phyloP scores from a whole-genome alignment of 2,888 invertebrate genomes.

The Neoaliturus tenellus region DNA sequence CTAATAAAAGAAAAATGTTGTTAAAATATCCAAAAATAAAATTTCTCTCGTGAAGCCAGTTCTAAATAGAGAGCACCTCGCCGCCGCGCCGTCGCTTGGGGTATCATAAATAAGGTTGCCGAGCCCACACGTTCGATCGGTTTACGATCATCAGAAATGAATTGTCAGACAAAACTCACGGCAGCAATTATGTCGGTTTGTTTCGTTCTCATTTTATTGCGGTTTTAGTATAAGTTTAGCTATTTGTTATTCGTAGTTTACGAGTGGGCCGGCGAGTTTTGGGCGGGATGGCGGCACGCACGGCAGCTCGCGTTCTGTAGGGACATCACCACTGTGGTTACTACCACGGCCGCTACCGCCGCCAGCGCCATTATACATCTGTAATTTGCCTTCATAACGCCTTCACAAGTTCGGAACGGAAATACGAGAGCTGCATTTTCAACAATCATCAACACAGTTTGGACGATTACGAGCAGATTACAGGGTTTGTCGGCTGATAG shows the following conservation, averaged over 20 bases:
- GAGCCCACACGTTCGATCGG: constrained; percentile 21
- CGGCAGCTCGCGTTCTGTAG: constrained; percentile 42
- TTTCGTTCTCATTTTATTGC: constrained; percentile 50
- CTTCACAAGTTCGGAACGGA: constrained; percentile 40
- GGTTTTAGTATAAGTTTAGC: constrained; percentile 45
- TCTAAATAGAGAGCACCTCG: background rate
- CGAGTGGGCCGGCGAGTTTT: constrained; percentile 16
- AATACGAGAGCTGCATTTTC: constrained; percentile 33
- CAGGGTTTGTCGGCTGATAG: background rate
- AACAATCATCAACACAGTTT: constrained; percentile 35
- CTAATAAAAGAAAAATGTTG: too few species aligned
- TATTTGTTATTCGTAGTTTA: constrained; percentile 56
- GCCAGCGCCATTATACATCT: constrained; percentile 13
- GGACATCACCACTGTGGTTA: constrained; percentile 10
- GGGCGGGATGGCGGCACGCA: background rate
- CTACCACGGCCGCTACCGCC: background rate
- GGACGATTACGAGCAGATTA: background rate
- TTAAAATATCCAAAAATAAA: background rate
- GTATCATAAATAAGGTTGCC: constrained; percentile 18
- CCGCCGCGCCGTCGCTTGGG: background rate
- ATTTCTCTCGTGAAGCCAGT: background rate
- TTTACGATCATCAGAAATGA: constrained; percentile 25
- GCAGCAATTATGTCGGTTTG: constrained; percentile 42
- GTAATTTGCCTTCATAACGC: constrained; percentile 46
- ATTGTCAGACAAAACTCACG: constrained; percentile 30